Conservation (phyloP, 2,113 vertebrate genomes). For the Pyrgilauda ruficollis region DNA sequence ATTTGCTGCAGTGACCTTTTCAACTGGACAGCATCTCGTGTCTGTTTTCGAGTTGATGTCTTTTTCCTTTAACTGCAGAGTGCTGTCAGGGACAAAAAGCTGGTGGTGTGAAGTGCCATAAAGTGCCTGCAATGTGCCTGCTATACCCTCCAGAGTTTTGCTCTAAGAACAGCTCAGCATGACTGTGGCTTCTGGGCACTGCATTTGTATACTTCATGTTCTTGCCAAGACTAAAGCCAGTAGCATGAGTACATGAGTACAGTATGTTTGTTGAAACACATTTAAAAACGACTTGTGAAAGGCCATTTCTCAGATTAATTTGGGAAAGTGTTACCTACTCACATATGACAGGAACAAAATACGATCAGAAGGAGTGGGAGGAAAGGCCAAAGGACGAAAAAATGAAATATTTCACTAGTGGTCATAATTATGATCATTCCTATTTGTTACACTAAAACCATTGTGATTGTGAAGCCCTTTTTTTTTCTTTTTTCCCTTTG, state of each 20-base stretch:
- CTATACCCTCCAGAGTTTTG: neutral
- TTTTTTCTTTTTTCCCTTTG: neutral
- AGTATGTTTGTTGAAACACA: neutral
- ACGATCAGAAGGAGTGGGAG: neutral
- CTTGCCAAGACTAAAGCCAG: neutral
- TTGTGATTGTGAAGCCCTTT: neutral
- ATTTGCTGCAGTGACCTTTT: slow-evolving; percentile 71
- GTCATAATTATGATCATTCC: neutral
- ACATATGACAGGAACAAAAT: neutral
- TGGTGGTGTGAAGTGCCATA: neutral
- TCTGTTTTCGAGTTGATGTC: slow-evolving; percentile 25
- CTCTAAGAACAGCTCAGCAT: neutral
- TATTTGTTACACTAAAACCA: neutral
- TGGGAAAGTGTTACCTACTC: neutral
- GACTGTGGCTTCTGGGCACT: neutral
- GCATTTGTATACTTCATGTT: neutral
- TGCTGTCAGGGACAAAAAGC: neutral
- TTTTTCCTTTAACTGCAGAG: slow-evolving; percentile 55
- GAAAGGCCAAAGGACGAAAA: neutral
- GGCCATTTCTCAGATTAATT: neutral
- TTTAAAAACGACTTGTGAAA: neutral
- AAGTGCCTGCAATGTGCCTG: neutral
- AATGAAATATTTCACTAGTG: neutral
- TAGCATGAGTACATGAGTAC: neutral
- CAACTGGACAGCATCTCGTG: slow-evolving; percentile 53